phyloP scores from a whole-genome alignment of 2,888 invertebrate species.

The Agriopis leucophaearia region DNA sequence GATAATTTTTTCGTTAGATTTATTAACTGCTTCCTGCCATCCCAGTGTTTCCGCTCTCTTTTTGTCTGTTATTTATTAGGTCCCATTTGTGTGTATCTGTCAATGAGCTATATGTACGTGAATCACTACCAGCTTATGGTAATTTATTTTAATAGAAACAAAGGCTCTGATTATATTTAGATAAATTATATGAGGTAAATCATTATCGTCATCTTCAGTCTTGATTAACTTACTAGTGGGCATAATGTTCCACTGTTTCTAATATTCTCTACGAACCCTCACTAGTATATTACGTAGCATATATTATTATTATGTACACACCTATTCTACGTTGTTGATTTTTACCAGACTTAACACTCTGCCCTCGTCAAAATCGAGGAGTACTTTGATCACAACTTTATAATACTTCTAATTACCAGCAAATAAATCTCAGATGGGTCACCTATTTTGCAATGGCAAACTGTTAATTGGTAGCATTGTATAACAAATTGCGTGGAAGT shows the following conservation, averaged over 20 bases:
- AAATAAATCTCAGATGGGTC: conserved; percentile 2
- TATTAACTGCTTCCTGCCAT: conserved; percentile 76
- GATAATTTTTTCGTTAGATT: conserved; percentile 67
- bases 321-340: too few relatives aligned
- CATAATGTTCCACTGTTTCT: too few relatives aligned
- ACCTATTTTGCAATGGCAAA: conserved; percentile 30
- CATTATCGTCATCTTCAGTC: too few relatives aligned
- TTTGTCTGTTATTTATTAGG: conserved; percentile 56
- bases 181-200: too few relatives aligned
- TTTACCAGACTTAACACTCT: too few relatives aligned
- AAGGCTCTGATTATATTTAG: not conserved
- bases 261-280: too few relatives aligned
- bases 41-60: conserved; percentile 62
- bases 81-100: conserved; percentile 39
- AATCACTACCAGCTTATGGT: conserved; percentile 23
- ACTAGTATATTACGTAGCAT: too few relatives aligned
- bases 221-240: too few relatives aligned
- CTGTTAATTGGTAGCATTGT: conserved; percentile 47
- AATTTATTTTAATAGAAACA: conserved; percentile 4
- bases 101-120: conserved; percentile 23
- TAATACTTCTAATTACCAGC: not conserved
- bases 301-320: too few relatives aligned
- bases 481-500: conserved; percentile 41
- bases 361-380: too few relatives aligned
- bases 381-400: not conserved